Evolutionary conservation across 2,797 vertebrate species (phyloP).

Genomic region (Siniperca undulata): DNA sequence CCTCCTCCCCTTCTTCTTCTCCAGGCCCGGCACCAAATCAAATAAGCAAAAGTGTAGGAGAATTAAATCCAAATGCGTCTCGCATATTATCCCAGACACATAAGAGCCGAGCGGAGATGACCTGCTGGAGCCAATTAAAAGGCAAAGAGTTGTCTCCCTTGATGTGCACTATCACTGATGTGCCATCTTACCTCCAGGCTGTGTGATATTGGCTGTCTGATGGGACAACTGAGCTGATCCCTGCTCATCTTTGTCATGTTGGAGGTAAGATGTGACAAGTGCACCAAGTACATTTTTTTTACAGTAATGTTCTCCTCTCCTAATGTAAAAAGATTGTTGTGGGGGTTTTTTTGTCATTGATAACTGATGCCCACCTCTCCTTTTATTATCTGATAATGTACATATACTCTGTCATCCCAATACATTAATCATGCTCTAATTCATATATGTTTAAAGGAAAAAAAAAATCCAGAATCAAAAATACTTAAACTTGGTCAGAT

Average conservation of each 20-base stretch:
- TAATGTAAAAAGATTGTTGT: background rate
- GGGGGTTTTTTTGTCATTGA: background rate
- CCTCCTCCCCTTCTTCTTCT: constrained; percentile 34
- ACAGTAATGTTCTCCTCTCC: background rate
- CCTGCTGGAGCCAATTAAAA: constrained; percentile 79
- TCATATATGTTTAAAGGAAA: background rate
- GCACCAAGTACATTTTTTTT: background rate
- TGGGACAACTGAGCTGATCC: constrained; percentile 62
- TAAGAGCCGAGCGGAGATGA: constrained; percentile 57
- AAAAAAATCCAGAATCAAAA: too few relatives aligned
- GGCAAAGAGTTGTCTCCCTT: constrained; percentile 52
- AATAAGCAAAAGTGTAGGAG: constrained; percentile 62
- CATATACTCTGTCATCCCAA: background rate
- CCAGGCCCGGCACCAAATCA: constrained; percentile 53
- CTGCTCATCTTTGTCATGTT: constrained; percentile 42
- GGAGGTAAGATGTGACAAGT: constrained; percentile 51
- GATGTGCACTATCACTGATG: constrained; percentile 61
- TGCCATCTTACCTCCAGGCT: constrained; percentile 58
- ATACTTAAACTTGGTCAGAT: background rate
- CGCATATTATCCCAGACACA: constrained; percentile 61
- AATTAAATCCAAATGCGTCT: constrained; percentile 74
- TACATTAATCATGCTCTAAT: background rate
- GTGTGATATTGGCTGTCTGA: constrained; percentile 69
- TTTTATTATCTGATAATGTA: background rate
- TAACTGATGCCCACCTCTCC: background rate